A percentile compares a stretch with the other conserved stretches of the same genome.
These are phyloP conservation scores for Sinella curviseta DNA, from an alignment of 1,140 invertebrate genomes.

Conservation along the genomic window DNA sequence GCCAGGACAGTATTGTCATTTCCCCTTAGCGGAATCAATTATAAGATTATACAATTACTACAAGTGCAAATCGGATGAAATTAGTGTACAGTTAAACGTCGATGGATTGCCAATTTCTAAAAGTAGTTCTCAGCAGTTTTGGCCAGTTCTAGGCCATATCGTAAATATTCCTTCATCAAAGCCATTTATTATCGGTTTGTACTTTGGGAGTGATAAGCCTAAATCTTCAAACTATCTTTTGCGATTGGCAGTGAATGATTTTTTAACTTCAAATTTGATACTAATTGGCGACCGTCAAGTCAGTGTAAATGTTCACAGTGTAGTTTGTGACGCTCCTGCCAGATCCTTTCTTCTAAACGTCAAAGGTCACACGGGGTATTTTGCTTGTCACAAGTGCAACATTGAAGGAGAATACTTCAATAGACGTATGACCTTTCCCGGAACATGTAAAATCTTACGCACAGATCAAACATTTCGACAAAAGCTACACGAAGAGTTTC, in stretches of 20 bases:
- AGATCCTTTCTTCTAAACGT: neutral
- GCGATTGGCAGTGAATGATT: neutral
- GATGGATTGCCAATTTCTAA: constrained; percentile 27
- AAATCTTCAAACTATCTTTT: neutral
- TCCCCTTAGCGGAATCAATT: neutral
- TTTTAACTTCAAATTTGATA: neutral
- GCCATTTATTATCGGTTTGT: neutral
- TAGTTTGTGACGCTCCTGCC: constrained; percentile 23
- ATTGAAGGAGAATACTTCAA: neutral
- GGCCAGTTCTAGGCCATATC: constrained; percentile 16
- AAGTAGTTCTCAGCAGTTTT: constrained; percentile 5
- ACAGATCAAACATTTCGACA: constrained; percentile 34
- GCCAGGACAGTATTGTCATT: constrained; percentile 10
- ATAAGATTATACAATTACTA: too few species aligned
- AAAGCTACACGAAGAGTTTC: constrained; percentile 13
- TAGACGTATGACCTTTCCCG: neutral
- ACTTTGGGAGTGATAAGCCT: constrained; percentile 1
- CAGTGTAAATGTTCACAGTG: neutral
- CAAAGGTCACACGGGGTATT: constrained; percentile 15
- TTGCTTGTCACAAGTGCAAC: neutral
- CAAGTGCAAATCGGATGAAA: neutral
- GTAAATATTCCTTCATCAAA: neutral
- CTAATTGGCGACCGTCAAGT: neutral
- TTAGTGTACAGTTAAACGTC: neutral
- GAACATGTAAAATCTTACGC: neutral